These are phyloP conservation scores for Acrocyrtus sp. DNA, from an alignment of 2,888 invertebrate species.

Conservation along the genomic window DNA sequence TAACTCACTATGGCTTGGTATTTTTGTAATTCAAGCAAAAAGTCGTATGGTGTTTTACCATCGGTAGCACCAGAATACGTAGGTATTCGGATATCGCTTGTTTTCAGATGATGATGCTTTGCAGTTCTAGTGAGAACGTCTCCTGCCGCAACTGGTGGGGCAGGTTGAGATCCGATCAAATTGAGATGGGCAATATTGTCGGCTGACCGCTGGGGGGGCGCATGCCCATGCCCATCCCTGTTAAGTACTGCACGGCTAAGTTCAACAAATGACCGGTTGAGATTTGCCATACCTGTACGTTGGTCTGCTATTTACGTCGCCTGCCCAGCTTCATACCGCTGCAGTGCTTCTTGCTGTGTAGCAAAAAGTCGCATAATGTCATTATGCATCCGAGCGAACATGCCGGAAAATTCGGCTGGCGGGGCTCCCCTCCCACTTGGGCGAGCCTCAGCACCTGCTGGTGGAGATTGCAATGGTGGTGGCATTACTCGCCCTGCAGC, in stretches of 20 bases:
- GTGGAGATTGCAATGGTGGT: too few species aligned
- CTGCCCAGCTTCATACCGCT: too few species aligned
- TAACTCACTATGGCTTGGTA: slow-evolving; percentile 37
- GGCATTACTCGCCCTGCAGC: too few species aligned
- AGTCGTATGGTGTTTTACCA: slow-evolving; percentile 49
- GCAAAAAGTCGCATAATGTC: too few species aligned
- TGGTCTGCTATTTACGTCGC: too few species aligned
- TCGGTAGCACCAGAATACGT: slow-evolving; percentile 39
- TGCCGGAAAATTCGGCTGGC: too few species aligned
- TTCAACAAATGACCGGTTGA: too few species aligned
- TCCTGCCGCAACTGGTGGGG: neutral
- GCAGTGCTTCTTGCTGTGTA: too few species aligned
- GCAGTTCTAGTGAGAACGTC: neutral
- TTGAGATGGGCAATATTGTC: neutral
- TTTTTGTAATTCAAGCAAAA: slow-evolving; percentile 38
- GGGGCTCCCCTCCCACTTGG: neutral
- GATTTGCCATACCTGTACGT: too few species aligned
- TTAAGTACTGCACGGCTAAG: too few species aligned
- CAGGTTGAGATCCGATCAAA: neutral
- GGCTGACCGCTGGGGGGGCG: neutral
- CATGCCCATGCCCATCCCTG: too few species aligned
- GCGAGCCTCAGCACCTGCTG: neutral
- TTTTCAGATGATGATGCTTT: slow-evolving; percentile 30
- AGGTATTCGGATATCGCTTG: slow-evolving; percentile 42
- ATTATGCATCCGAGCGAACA: too few species aligned